Evolutionary conservation across 2,888 invertebrate species (phyloP).

Genomic region (Macroteleia sp.): DNA sequence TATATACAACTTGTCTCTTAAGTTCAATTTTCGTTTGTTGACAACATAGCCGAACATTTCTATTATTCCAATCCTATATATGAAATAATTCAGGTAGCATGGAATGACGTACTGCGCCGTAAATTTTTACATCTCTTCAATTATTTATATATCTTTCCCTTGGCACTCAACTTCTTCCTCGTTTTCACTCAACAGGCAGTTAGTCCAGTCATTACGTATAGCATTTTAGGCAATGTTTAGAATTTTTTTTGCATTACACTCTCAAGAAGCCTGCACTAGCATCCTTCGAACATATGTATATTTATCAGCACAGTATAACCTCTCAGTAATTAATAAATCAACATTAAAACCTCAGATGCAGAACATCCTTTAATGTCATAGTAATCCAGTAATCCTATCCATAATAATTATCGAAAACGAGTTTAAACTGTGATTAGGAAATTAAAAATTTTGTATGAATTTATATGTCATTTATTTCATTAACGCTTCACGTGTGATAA

Average conservation of each 20-base stretch:
- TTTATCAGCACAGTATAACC: conserved; percentile 46
- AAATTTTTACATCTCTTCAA: conserved; percentile 56
- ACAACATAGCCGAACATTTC: conserved; percentile 54
- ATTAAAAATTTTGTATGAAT: not conserved
- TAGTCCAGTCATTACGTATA: conserved; percentile 59
- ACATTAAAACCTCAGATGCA: conserved; percentile 12
- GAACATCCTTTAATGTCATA: conserved; percentile 22
- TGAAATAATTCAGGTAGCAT: conserved; percentile 68
- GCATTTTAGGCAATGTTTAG: conserved; percentile 59
- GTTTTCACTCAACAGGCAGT: conserved; percentile 59
- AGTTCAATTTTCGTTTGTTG: conserved; percentile 50
- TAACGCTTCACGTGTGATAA: conserved; percentile 11
- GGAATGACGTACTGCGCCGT: conserved; percentile 66
- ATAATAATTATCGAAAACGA: too few species aligned
- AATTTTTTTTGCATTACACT: conserved; percentile 60
- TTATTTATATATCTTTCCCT: conserved; percentile 60
- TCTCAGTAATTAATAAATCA: conserved; percentile 48
- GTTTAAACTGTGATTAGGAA: too few species aligned
- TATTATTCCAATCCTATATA: conserved; percentile 52
- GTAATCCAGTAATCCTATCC: conserved; percentile 22
- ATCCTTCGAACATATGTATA: conserved; percentile 61
- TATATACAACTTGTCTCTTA: conserved; percentile 29
- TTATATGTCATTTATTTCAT: conserved; percentile 1
- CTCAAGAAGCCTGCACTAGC: conserved; percentile 74
- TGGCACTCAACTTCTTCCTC: conserved; percentile 67